Evolutionary conservation across 2,113 vertebrate genomes (phyloP), one percentile per base, ranked within the genome.

Genomic region (Numenius arquata): DNA sequence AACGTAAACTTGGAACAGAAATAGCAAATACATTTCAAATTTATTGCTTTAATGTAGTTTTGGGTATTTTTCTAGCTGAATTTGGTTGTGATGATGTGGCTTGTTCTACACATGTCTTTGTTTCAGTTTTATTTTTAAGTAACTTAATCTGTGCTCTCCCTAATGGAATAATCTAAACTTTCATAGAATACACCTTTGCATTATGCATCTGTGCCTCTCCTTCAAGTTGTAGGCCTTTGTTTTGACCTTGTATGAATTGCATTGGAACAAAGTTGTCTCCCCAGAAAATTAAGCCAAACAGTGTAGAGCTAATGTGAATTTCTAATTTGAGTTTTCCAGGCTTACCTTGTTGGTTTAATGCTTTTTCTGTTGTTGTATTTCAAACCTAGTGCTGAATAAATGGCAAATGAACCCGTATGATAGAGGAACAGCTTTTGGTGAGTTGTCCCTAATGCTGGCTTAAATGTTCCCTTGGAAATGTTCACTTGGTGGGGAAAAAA

Each of bases 341-440:
- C 47, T 84, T 96, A 32, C 8, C 26, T 48, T 79, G 32, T 94
- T 41, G 48, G 14, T 85, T 29, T 90, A 34, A 83, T 36, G 9
- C 4, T 92, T 68, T 94, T 88, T 95, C 34, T 89, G 11, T 67
- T 94, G 8, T 0, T 88, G 34, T 96, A 15, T 93, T 94, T 40
- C 70, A 84, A 90, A 87, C 12, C 22, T 85, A 99, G 99, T 99
- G 77, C 98, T 99, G 85, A 99, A 99, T 98, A 99, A 98, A 90
- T 99, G 99, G 99, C 99, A 99, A 78, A 99, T 99, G 99, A 99
- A 99, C 95, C 99, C 99, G 0, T 99, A 99, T 88, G 99, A 99
- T 58, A 98, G 99, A 98, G 99, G 99, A 81, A 61, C 98, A 90
- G 99, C 99, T 74, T 99, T 99, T 95, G 99, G 99, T 99, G 97